Evolutionary conservation across 2,888 invertebrate genomes (phyloP).

Genomic region (Beris chalybata): DNA sequence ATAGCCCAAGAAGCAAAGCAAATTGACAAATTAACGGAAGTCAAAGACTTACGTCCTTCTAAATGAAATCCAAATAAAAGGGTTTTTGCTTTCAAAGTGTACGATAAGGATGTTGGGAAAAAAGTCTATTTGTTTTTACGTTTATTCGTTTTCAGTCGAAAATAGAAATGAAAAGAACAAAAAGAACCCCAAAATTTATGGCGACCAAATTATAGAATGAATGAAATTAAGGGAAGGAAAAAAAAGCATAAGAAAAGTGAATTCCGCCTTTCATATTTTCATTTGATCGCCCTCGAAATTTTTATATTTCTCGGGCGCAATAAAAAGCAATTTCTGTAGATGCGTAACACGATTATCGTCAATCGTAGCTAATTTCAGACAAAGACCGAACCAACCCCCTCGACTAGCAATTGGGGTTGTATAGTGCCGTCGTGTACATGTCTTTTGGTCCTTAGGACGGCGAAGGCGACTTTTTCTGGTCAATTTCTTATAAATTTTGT

Average conservation of each 20-base stretch:
- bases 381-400: conserved; percentile 31
- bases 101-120: background rate
- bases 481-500: too few relatives aligned
- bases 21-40: background rate
- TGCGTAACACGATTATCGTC: conserved; percentile 47
- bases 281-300: conserved; percentile 32
- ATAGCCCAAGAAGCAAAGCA: background rate
- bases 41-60: background rate
- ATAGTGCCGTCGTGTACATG: too few relatives aligned
- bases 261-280: conserved; percentile 28
- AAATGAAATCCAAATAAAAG: background rate
- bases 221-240: conserved; percentile 31
- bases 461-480: too few relatives aligned
- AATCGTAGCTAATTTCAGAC: conserved; percentile 46
- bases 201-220: conserved; percentile 2
- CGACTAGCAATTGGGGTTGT: too few relatives aligned
- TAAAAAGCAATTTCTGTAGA: conserved; percentile 44
- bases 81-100: too few relatives aligned
- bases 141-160: background rate
- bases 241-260: conserved; percentile 24
- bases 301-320: conserved; percentile 33
- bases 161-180: conserved; percentile 1
- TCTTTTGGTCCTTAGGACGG: too few relatives aligned
- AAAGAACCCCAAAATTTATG: conserved; percentile 5
- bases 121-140: background rate